Conservation (phyloP, 1,140 invertebrate species). For the Achroia grisella region DNA sequence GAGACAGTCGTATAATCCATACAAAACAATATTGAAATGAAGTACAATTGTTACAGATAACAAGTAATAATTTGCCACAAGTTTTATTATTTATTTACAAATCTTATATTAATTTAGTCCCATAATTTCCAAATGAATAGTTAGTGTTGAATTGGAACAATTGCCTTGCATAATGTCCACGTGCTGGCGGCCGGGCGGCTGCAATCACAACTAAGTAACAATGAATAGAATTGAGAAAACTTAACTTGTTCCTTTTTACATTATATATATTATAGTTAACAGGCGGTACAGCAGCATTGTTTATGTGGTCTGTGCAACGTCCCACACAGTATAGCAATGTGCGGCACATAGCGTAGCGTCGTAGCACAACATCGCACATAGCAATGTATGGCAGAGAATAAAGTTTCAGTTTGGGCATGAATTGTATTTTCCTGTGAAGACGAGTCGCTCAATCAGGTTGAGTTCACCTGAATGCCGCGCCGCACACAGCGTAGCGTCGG, state of each 20-base stretch:
- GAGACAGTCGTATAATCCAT: constrained; percentile 45
- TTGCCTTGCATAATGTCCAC: background rate
- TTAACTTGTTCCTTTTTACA: constrained; percentile 18
- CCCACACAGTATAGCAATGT: no score
- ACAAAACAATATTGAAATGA: constrained; percentile 58
- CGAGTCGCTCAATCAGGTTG: no score
- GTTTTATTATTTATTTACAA: constrained; percentile 68
- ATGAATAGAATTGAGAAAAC: constrained; percentile 33
- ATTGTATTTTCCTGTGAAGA: no score
- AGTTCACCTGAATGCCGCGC: no score
- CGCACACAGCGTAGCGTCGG: no score
- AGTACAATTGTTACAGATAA: constrained; percentile 54
- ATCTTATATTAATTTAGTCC: constrained; percentile 69
- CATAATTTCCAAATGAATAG: constrained; percentile 60
- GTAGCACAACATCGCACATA: no score
- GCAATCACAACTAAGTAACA: constrained; percentile 16
- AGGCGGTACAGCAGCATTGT: constrained; percentile 6
- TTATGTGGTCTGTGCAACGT: background rate
- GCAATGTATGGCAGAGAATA: no score
- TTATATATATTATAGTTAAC: background rate
- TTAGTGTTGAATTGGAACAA: constrained; percentile 20
- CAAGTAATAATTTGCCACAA: constrained; percentile 70
- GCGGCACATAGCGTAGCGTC: no score
- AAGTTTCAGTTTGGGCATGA: no score
- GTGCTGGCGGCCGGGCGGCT: background rate